Evolutionary conservation across 2,888 invertebrate genomes (phyloP), one percentile per base, ranked within the genome.

Genomic region (Eilema sororculum): DNA sequence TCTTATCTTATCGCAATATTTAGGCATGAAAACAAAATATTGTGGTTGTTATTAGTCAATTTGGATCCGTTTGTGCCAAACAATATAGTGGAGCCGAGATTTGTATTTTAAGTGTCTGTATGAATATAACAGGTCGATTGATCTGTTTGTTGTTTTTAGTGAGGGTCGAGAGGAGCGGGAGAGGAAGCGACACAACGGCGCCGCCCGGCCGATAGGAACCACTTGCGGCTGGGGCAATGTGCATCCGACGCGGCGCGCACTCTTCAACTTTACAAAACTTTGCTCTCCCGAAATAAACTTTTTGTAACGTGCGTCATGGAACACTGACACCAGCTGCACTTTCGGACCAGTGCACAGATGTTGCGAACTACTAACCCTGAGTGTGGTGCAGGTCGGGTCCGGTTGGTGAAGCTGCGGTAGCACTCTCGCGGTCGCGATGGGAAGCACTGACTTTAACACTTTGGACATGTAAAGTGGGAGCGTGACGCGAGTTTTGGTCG

Each of bases 361-460:
- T 86, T 85, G 77, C 85, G 80, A 79, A 79, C 86, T 94, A 95
- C 95, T 94, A 92, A 95, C 95, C 95, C 92, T 95, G 95, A 94
- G 86, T 89, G 94, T 80, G 77, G 94, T 91, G 92, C 90, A 90
- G 90, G 88, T 92, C 91, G 90, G 91, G 87, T 93, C 93, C 91
- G 92, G 88, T 90, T 92, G 87, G 90, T 90, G 90, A 82, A 87
- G 90, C 90, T 92, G 93, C 91, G 93, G 94, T 89, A 92, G 87
- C 94, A 95, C 93, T 93, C 87, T 91, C 91, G 93, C 93, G 92
- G 91, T 91, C 87, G 92, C 91, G 90, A 90, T 90, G 86, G 94
- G 93, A 89, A 93, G 94, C 95, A 95, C 95, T 94, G 95, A 91
- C 89, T 94, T 91, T 86, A 94, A 87, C 94, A 95, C 95, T 95